phyloP scores from a whole-genome alignment of 2,888 invertebrate species.

The Chrysotoxum bicinctum region DNA sequence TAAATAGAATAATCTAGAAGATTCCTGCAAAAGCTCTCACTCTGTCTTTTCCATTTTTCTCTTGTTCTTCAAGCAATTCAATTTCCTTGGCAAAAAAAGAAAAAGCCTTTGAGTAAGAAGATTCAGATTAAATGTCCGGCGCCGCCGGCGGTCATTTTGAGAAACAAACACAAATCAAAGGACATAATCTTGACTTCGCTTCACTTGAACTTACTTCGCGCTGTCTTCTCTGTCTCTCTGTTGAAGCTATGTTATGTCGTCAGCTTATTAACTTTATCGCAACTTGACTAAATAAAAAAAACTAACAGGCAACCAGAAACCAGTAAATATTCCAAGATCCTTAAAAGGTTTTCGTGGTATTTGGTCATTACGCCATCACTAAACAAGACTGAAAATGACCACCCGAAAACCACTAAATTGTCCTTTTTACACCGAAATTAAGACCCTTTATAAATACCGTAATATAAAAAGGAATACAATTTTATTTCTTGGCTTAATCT shows the following conservation, averaged over 20 bases:
- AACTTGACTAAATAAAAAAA: neutral
- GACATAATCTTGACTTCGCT: conserved; percentile 48
- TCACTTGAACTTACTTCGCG: conserved; percentile 24
- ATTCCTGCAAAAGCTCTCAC: neutral
- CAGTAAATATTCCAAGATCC: conserved; percentile 53
- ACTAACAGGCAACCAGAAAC: conserved; percentile 30
- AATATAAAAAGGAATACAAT: conserved; percentile 34
- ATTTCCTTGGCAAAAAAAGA: neutral
- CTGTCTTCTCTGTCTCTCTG: neutral
- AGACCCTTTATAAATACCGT: conserved; percentile 63
- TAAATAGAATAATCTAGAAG: neutral
- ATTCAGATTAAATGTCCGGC: conserved; percentile 13
- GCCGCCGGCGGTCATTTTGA: conserved; percentile 8
- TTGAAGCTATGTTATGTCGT: neutral
- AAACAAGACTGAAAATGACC: conserved; percentile 47
- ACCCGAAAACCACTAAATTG: conserved; percentile 51
- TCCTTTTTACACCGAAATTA: conserved; percentile 67
- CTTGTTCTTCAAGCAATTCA: neutral
- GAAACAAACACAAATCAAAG: conserved; percentile 42
- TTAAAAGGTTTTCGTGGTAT: conserved; percentile 22
- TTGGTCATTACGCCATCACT: neutral
- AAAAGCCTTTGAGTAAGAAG: neutral
- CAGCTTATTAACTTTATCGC: conserved; percentile 19
- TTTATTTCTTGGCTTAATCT: conserved; percentile 44
- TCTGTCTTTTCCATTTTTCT: neutral